Evolutionary conservation across 2,797 vertebrate species (phyloP).

Genomic region (Lutjanus campechanus): DNA sequence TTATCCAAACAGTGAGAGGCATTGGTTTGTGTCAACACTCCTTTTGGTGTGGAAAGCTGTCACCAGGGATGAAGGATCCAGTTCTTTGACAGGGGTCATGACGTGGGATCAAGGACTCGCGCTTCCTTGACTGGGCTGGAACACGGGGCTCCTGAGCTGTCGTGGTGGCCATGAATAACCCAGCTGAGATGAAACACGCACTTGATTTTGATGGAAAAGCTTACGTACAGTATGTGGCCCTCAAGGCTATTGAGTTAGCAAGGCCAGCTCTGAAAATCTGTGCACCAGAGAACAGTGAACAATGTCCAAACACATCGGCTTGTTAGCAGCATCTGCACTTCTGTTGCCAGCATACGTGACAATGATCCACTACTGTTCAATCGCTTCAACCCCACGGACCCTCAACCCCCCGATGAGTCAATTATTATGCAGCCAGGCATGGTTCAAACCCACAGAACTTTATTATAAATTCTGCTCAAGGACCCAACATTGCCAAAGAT

Average conservation of each 20-base stretch:
- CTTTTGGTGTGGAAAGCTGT: slow-evolving; percentile 31
- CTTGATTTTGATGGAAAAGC: slow-evolving; percentile 40
- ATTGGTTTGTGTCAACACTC: not conserved
- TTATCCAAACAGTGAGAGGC: not conserved
- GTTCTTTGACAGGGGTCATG: slow-evolving; percentile 46
- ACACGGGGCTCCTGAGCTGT: slow-evolving; percentile 2
- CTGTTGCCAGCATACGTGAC: slow-evolving; percentile 22
- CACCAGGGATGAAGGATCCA: slow-evolving; percentile 26
- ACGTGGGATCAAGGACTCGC: slow-evolving; percentile 33
- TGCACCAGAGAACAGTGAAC: slow-evolving; percentile 12
- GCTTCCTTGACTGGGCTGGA: slow-evolving; percentile 26
- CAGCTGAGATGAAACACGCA: slow-evolving; percentile 34
- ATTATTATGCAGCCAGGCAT: slow-evolving; percentile 27
- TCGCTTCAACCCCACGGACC: slow-evolving; percentile 6
- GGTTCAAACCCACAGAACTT: slow-evolving; percentile 31
- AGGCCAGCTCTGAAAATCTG: slow-evolving; percentile 17
- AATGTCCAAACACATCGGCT: slow-evolving; percentile 9
- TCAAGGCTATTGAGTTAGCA: slow-evolving; percentile 1
- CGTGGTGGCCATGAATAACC: slow-evolving; percentile 16
- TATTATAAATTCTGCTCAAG: slow-evolving; percentile 30
- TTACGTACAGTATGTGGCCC: not conserved
- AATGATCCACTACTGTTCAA: slow-evolving; percentile 18
- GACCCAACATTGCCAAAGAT: slow-evolving; percentile 25
- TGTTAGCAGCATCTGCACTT: slow-evolving; percentile 12
- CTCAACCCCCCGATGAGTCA: slow-evolving; percentile 27